A percentile compares a stretch with the other conserved stretches of the same genome.
Evolutionary conservation across 2,888 invertebrate species (phyloP).

Genomic region (Apodemia mormo): DNA sequence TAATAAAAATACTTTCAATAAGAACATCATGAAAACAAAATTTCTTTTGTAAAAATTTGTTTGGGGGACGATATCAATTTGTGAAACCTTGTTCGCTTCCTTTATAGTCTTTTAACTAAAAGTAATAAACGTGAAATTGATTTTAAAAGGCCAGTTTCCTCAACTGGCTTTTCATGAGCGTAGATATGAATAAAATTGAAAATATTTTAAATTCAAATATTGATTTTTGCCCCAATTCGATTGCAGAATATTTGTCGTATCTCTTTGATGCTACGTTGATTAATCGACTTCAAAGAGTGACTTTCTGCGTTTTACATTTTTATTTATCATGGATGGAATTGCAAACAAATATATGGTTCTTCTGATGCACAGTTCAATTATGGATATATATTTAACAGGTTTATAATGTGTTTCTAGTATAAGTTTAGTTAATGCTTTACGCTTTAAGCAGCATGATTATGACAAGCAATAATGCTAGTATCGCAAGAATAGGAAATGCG

Average conservation of each 20-base stretch:
- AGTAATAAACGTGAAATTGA: constrained; percentile 11
- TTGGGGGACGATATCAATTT: constrained; percentile 12
- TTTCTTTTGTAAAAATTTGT: constrained; percentile 13
- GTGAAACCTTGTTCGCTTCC: constrained; percentile 2
- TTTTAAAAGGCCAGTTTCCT: background rate
- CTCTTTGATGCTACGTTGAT: background rate
- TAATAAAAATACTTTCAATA: constrained; percentile 10
- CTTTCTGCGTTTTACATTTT: background rate
- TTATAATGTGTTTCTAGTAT: no score
- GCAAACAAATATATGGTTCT: no score
- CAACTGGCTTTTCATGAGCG: background rate
- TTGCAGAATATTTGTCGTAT: background rate
- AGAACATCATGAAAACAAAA: constrained; percentile 9
- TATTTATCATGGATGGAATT: background rate
- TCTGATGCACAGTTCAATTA: no score
- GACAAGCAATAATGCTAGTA: no score
- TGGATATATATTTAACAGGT: no score
- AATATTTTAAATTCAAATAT: background rate
- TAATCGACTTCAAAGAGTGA: background rate
- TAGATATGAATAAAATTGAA: background rate
- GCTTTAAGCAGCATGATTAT: no score
- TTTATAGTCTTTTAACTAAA: constrained; percentile 9
- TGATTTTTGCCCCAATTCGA: background rate
- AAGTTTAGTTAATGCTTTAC: no score
- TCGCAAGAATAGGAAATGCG: no score